Evolutionary conservation across 2,113 vertebrate genomes (phyloP).

Genomic region (Galbula dea): DNA sequence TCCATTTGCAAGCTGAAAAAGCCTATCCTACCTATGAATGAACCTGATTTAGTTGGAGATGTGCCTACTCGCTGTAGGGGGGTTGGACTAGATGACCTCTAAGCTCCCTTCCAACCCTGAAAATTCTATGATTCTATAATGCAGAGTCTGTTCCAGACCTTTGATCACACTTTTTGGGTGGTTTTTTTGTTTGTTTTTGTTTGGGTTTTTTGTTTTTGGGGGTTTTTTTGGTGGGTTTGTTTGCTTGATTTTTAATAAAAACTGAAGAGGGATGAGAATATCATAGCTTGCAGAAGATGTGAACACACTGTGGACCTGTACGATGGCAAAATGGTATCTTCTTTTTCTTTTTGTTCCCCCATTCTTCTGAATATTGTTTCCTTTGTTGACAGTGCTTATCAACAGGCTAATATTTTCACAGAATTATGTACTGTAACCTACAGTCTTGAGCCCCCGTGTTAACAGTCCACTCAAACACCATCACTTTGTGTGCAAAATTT

Average conservation of each 20-base stretch:
- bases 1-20: neutral
- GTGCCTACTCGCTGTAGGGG: no score
- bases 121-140: no score
- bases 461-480: neutral
- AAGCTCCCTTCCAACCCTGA: no score
- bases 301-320: neutral
- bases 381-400: neutral
- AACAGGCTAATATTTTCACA: neutral
- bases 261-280: fast-evolving
- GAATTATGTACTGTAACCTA: neutral
- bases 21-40: fast-evolving
- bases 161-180: neutral
- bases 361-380: neutral
- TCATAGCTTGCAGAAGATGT: neutral
- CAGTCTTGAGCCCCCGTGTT: neutral
- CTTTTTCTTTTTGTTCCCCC: neutral
- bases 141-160: neutral
- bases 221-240: no score
- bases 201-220: neutral
- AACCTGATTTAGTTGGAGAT: no score
- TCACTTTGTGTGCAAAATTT: neutral
- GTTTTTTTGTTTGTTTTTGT: no score
- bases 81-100: no score
- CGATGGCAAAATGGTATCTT: neutral
- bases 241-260: no score